phyloP scores from a whole-genome alignment of 2,113 vertebrate species.

The Anhinga rufa region DNA sequence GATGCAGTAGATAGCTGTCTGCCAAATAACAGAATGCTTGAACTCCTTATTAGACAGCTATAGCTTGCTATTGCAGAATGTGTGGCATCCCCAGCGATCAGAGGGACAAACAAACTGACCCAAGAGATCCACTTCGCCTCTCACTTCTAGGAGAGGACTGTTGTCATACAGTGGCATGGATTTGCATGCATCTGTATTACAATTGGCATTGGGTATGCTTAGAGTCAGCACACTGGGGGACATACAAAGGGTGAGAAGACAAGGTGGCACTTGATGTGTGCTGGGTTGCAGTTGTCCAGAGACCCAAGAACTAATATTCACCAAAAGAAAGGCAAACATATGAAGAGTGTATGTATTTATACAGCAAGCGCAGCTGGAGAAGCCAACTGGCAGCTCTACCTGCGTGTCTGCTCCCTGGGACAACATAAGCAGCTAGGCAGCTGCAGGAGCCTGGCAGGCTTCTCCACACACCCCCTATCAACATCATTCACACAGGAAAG shows the following conservation, averaged over 20 bases:
- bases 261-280: background rate
- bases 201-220: background rate
- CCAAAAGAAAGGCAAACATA: background rate
- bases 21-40: background rate
- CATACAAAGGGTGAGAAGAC: background rate
- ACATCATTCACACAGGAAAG: background rate
- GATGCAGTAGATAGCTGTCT: background rate
- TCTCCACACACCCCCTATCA: background rate
- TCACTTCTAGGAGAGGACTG: background rate
- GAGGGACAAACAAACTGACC: background rate
- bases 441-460: background rate
- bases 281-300: background rate
- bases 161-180: background rate
- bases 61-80: background rate
- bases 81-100: background rate
- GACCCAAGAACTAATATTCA: background rate
- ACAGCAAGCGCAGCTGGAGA: background rate
- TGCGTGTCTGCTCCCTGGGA: background rate
- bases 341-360: background rate
- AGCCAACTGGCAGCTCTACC: background rate
- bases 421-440: background rate
- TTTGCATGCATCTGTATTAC: background rate
- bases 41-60: background rate
- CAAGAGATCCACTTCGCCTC: background rate
- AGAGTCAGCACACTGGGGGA: rapidly evolving